Evolutionary conservation across 2,888 invertebrate genomes (phyloP), one percentile per base, ranked within the genome.

Genomic region (Selenia dentaria): DNA sequence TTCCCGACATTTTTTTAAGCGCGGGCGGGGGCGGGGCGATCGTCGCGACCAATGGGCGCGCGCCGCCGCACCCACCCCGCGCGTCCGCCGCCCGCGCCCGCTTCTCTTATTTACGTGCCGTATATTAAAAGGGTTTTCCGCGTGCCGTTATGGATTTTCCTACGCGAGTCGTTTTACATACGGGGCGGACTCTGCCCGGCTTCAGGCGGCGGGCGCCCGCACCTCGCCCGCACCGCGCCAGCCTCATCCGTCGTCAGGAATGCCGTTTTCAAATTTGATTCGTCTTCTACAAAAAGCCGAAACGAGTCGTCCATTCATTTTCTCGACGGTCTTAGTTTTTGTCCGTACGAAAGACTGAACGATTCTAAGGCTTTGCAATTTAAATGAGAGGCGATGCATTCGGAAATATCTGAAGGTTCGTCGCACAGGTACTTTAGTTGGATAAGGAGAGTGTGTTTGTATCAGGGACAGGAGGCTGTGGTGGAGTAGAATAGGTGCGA

Each of bases 101-200:
- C 75, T 63, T 52, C 77, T 72, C 81, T 83, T 86, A 88, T 89
- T 89, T 87, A 89, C 87, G 88, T 88, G 82, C 76, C 88, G 86
- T 87, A 89, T 88, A 90, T 89, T 88, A 87, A 90, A 89, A 90
- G 89, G 90, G 90, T 88, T 90, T 89, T 90, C 88, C 88, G 86
- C 88, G 86, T 80, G 74, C 82, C 83, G 84, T 85, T 90, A 89
- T 89, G 83, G 90, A 88, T 88, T 88, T 89, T 86, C 88, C 79
- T 67, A 57, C 63, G 70, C 69, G 78, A 67, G 64, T 57, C 72
- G 76, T 70, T 86, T 86, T 85, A 85, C 84, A 85, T 84, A 84
- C 83, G 78, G 32, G 40, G 38, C 47, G 41, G 54, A 34, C 45
- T 34, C 47, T n/a, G n/a, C n/a, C n/a, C n/a, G 33, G 35, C 50